phyloP scores from a whole-genome alignment of 2,888 invertebrate species.

The Cantharis rustica region DNA sequence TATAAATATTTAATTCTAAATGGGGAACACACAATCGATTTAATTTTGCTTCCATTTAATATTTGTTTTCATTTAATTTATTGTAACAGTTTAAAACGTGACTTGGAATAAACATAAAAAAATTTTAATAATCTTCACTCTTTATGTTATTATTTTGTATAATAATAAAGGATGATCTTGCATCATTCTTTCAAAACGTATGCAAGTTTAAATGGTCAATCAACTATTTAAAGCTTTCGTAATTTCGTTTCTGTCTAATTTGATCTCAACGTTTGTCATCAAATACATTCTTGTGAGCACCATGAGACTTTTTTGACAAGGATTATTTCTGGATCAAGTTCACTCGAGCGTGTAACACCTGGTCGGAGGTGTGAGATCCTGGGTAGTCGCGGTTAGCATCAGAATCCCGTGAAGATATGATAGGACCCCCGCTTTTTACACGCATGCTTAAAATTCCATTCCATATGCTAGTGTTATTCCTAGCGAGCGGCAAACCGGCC shows the following conservation, averaged over 20 bases:
- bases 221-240: slow-evolving; percentile 4
- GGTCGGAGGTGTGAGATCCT: slow-evolving; percentile 42
- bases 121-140: slow-evolving; percentile 8
- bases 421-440: slow-evolving; percentile 33
- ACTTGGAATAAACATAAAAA: slow-evolving; percentile 17
- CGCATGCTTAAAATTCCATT: slow-evolving; percentile 38
- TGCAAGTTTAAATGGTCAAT: slow-evolving; percentile 21
- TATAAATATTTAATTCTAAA: slow-evolving; percentile 30
- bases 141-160: neutral
- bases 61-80: slow-evolving; percentile 9
- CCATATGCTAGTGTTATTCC: slow-evolving; percentile 5
- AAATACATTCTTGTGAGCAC: neutral
- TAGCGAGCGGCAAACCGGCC: slow-evolving; percentile 10
- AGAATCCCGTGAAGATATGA: slow-evolving; percentile 36
- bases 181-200: slow-evolving; percentile 19
- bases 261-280: neutral
- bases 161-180: slow-evolving; percentile 27
- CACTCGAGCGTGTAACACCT: slow-evolving; percentile 40
- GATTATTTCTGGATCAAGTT: slow-evolving; percentile 38
- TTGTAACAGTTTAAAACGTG: slow-evolving; percentile 6
- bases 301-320: slow-evolving; percentile 26
- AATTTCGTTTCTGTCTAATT: neutral
- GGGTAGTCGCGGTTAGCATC: slow-evolving; percentile 34
- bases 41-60: slow-evolving; percentile 6
- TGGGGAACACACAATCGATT: slow-evolving; percentile 20